A percentile compares a stretch with the other conserved stretches of the same genome.
Conservation (phyloP, 2,797 vertebrate genomes). For the Typhlichthys subterraneus region DNA sequence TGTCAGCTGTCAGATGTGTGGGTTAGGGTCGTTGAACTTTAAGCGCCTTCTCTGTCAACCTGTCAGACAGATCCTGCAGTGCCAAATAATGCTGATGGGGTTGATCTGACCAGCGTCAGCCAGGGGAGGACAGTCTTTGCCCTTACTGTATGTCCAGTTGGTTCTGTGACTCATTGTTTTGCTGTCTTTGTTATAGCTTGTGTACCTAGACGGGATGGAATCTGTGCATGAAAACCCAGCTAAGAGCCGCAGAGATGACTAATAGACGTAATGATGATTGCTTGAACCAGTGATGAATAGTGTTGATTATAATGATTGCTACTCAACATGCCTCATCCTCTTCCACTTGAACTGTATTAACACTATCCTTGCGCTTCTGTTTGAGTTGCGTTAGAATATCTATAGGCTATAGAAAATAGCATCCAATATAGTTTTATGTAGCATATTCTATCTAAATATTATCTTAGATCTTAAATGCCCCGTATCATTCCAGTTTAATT, state of each 20-base stretch:
- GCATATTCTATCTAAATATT: no score
- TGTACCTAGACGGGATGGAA: neutral
- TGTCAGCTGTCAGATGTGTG: constrained; percentile 30
- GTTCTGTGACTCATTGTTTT: constrained; percentile 20
- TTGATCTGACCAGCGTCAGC: constrained; percentile 55
- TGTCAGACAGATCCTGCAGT: constrained; percentile 25
- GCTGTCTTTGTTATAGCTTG: constrained; percentile 16
- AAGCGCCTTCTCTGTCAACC: constrained; percentile 14
- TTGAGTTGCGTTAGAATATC: no score
- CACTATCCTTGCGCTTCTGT: no score
- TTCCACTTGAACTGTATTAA: neutral
- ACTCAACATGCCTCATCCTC: constrained; percentile 1
- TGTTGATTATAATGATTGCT: constrained; percentile 33
- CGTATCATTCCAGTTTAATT: no score
- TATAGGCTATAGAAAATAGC: no score
- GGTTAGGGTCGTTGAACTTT: constrained; percentile 53
- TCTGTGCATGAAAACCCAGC: constrained; percentile 14
- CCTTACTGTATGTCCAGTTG: constrained; percentile 23
- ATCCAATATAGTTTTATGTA: no score
- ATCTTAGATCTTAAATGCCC: no score
- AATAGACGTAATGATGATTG: constrained; percentile 45
- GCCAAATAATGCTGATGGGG: constrained; percentile 52
- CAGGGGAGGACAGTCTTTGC: neutral
- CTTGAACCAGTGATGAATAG: constrained; percentile 31
- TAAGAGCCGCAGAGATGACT: constrained; percentile 19